These are phyloP conservation scores for Cyrtodaria siliqua DNA, from an alignment of 2,888 invertebrate genomes.

Conservation along the genomic window DNA sequence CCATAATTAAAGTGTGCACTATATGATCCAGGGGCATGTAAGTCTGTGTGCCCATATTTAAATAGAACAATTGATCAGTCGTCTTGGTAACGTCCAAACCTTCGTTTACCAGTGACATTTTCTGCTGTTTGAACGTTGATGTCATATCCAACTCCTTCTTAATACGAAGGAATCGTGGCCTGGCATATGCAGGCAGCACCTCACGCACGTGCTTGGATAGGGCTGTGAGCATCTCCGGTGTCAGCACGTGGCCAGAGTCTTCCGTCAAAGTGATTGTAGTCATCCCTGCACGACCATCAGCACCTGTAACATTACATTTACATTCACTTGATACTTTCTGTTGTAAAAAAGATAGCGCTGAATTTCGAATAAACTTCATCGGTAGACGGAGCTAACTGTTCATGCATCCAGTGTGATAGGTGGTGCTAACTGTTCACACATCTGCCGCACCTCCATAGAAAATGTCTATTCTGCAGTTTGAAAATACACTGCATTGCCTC, in stretches of 20 bases:
- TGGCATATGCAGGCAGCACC: slow-evolving; percentile 77
- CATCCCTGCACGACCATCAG: slow-evolving; percentile 81
- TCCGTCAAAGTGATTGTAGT: slow-evolving; percentile 71
- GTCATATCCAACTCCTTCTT: slow-evolving; percentile 53
- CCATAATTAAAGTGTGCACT: slow-evolving; percentile 34
- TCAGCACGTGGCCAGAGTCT: slow-evolving; percentile 12
- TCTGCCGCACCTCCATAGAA: too few species aligned
- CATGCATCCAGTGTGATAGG: too few species aligned
- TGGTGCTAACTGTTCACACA: too few species aligned
- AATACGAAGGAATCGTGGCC: slow-evolving; percentile 65
- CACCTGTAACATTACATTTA: too few species aligned
- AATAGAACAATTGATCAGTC: slow-evolving; percentile 47
- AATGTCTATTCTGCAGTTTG: too few species aligned
- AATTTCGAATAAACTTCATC: too few species aligned
- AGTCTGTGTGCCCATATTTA: slow-evolving; percentile 29
- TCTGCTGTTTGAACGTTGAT: slow-evolving; percentile 65
- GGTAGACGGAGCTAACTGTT: too few species aligned
- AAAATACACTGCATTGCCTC: too few species aligned
- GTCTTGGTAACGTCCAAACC: slow-evolving; percentile 51
- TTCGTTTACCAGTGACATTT: slow-evolving; percentile 47
- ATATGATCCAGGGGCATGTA: slow-evolving; percentile 43
- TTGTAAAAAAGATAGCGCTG: too few species aligned
- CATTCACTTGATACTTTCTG: too few species aligned
- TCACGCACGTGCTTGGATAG: slow-evolving; percentile 65
- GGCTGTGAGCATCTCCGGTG: slow-evolving; percentile 42